Conservation (phyloP, 2,888 invertebrate genomes). For the Dexiosoma caninum region DNA sequence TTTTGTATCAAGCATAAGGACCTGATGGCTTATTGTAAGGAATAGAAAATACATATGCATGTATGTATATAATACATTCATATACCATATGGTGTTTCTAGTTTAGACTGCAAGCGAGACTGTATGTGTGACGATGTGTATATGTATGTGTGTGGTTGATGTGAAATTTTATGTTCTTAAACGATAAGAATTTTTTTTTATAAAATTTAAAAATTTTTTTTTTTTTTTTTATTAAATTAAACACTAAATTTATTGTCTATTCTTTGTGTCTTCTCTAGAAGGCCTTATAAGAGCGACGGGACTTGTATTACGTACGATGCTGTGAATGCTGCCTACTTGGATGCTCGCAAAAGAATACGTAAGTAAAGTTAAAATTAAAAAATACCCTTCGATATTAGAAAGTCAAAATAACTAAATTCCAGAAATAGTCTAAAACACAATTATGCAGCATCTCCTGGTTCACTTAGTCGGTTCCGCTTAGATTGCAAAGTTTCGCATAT, state of each 20-base stretch:
- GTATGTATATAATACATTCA: not conserved
- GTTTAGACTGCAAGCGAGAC: not conserved
- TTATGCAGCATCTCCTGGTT: not conserved
- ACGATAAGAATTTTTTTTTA: constrained; percentile 67
- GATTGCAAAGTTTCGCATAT: no score
- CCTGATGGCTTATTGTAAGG: no score
- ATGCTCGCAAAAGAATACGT: constrained; percentile 92
- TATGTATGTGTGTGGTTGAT: not conserved
- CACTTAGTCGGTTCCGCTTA: no score
- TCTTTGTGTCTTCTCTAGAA: constrained; percentile 67
- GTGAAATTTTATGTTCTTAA: constrained; percentile 64
- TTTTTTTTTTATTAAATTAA: not conserved
- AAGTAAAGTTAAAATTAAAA: constrained; percentile 79
- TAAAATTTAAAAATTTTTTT: not conserved
- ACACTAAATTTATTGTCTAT: constrained; percentile 43
- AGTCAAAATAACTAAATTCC: no score
- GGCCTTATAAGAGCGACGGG: constrained; percentile 81
- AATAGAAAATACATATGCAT: not conserved
- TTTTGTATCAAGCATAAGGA: constrained; percentile 59
- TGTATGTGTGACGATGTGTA: not conserved
- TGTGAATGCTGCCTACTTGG: constrained; percentile 91
- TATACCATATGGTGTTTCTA: constrained; percentile 29
- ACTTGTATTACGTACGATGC: constrained; percentile 94
- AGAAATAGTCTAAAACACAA: no score
- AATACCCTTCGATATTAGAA: no score